Conservation (phyloP, 2,113 vertebrate genomes). For the Dicaeum eximium region DNA sequence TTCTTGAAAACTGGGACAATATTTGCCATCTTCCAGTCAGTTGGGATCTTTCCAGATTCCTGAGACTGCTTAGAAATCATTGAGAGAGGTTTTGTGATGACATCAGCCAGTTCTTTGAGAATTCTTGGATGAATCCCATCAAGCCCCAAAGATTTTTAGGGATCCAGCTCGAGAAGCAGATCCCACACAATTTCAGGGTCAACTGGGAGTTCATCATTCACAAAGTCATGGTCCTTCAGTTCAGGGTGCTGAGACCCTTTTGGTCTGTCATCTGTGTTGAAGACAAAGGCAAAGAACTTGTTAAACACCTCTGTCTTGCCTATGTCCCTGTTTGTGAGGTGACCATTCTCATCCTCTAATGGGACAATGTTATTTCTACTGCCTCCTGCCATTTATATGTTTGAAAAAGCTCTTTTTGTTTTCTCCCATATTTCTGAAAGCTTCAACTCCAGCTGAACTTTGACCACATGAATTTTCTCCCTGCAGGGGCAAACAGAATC, state of each 20-base stretch:
- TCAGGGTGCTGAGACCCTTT: neutral
- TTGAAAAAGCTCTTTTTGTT: neutral
- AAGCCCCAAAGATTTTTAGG: neutral
- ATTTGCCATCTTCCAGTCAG: neutral
- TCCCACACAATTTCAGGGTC: neutral
- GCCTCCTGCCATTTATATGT: neutral
- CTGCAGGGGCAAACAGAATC: neutral
- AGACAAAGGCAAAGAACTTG: neutral
- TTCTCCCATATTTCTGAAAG: neutral
- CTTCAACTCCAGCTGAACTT: neutral
- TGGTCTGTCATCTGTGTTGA: neutral
- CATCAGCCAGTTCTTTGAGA: neutral
- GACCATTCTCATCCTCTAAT: neutral
- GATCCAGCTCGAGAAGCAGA: neutral
- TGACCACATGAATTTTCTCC: rapidly evolving
- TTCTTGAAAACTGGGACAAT: neutral
- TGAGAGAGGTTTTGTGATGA: neutral
- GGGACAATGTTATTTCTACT: neutral
- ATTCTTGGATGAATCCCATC: neutral
- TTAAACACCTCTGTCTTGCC: neutral
- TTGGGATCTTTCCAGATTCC: neutral
- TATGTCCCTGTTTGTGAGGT: neutral
- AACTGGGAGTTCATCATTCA: neutral
- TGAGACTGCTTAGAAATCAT: neutral
- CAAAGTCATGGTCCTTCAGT: neutral